Evolutionary conservation across 2,113 vertebrate species (phyloP).

Genomic region (Mesitornis unicolor): DNA sequence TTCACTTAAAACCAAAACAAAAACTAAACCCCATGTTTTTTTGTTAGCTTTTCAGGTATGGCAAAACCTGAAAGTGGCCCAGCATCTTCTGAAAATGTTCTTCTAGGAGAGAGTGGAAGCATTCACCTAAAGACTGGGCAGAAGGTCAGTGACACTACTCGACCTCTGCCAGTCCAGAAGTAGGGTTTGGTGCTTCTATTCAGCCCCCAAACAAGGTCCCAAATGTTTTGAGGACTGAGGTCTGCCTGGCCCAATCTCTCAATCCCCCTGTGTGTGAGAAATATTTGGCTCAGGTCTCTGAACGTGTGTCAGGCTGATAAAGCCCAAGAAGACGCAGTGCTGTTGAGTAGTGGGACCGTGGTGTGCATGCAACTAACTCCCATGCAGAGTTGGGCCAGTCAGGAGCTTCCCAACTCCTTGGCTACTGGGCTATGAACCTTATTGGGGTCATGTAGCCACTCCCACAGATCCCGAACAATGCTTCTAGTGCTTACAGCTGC

Average conservation of each 20-base stretch:
- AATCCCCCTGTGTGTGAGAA: neutral
- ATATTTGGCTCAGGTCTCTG: neutral
- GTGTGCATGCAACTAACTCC: neutral
- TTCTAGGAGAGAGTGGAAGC: neutral
- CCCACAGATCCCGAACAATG: neutral
- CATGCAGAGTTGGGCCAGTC: neutral
- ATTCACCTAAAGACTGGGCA: neutral
- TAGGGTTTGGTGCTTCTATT: neutral
- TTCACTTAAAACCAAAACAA: neutral
- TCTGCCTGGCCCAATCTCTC: neutral
- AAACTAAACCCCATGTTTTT: neutral
- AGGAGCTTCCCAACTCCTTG: neutral
- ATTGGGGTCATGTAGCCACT: neutral
- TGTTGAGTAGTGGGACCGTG: fast-evolving
- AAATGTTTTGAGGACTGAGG: neutral
- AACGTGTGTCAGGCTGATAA: neutral
- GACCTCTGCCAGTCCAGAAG: neutral
- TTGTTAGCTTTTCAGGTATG: neutral
- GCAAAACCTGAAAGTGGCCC: neutral
- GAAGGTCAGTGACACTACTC: neutral
- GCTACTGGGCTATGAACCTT: neutral
- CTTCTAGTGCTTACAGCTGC: neutral
- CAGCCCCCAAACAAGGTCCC: fast-evolving
- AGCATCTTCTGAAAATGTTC: neutral
- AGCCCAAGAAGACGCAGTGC: neutral